Conservation (phyloP, 2,113 vertebrate genomes). For the Isichthys henryi region DNA sequence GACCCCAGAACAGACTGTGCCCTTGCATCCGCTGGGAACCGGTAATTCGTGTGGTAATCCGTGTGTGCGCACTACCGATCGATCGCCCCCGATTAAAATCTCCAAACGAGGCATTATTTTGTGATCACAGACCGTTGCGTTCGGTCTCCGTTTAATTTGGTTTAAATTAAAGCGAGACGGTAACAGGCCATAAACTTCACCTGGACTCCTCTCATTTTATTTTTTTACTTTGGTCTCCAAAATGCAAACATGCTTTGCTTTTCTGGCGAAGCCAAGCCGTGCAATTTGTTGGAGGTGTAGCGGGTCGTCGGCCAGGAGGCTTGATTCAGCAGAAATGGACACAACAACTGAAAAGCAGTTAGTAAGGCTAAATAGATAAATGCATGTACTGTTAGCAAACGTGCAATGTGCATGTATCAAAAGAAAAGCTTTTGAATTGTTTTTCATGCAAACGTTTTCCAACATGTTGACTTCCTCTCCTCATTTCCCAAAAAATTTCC, state of each 20-base stretch:
- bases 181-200: background rate
- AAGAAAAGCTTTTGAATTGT: background rate
- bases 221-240: background rate
- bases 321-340: background rate
- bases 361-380: background rate
- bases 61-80: background rate
- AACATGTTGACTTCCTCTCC: background rate
- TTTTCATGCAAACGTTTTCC: background rate
- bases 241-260: background rate
- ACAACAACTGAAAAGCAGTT: background rate
- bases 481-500: background rate
- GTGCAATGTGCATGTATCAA: background rate
- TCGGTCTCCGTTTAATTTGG: constrained; percentile 10
- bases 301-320: background rate
- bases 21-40: background rate
- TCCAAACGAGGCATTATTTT: background rate
- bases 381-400: background rate
- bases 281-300: background rate
- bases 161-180: background rate
- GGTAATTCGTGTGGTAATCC: background rate
- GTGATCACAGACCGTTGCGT: background rate
- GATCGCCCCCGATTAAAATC: background rate
- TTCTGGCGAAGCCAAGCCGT: background rate
- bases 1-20: background rate
- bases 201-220: background rate